Conservation (phyloP, 2,113 vertebrate genomes). For the Etia nguti region DNA sequence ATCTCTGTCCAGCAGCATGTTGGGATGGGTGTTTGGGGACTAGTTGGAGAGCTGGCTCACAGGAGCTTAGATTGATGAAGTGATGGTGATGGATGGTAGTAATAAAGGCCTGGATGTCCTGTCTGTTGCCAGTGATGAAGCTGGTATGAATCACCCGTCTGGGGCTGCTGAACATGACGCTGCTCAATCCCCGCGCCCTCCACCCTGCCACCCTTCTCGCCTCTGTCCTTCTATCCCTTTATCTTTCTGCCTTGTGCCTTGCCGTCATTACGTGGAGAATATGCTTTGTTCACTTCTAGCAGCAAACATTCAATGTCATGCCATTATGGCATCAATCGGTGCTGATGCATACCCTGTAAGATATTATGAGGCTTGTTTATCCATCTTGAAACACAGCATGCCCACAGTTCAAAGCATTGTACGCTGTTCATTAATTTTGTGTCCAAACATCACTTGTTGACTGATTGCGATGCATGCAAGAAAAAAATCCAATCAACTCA, state of each 20-base stretch:
- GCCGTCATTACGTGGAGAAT: slow-evolving; percentile 12
- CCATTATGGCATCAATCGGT: slow-evolving; percentile 25
- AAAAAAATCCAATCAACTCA: slow-evolving; percentile 67
- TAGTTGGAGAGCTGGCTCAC: slow-evolving; percentile 59
- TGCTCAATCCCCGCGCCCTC: slow-evolving; percentile 44
- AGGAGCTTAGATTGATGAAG: slow-evolving; percentile 70
- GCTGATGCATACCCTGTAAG: slow-evolving; percentile 17
- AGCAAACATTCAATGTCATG: slow-evolving; percentile 12
- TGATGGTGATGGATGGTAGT: slow-evolving; percentile 77
- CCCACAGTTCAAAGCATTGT: slow-evolving; percentile 35
- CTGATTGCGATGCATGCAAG: slow-evolving; percentile 51
- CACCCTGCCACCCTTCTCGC: slow-evolving; percentile 21
- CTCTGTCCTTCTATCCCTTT: slow-evolving; percentile 17
- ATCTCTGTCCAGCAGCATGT: slow-evolving; percentile 63
- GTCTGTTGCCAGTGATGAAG: slow-evolving; percentile 72
- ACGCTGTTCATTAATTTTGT: slow-evolving; percentile 60
- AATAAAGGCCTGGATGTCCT: slow-evolving; percentile 78
- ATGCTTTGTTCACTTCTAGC: neutral
- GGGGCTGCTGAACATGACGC: slow-evolving; percentile 52
- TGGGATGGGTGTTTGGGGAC: slow-evolving; percentile 68
- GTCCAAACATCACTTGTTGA: slow-evolving; percentile 61
- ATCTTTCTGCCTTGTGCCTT: slow-evolving; percentile 23
- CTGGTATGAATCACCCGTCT: slow-evolving; percentile 74
- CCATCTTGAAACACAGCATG: slow-evolving; percentile 1
- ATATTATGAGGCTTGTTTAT: slow-evolving; percentile 32